Evolutionary conservation across 2,888 invertebrate genomes (phyloP).

Genomic region (Chrysolina oricalcia): DNA sequence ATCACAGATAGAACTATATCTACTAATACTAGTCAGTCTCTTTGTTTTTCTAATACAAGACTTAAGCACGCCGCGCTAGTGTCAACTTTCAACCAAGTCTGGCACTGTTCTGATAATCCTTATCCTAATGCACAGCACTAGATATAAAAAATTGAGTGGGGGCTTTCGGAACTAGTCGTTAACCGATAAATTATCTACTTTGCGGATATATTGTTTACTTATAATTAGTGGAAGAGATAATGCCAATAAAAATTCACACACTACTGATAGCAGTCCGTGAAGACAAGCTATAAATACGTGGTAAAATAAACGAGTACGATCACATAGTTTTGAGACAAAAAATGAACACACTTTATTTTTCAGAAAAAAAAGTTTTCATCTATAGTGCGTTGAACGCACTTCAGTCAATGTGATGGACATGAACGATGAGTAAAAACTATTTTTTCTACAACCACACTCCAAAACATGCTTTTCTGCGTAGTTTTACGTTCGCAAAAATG

Average conservation of each 20-base stretch:
- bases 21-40: neutral
- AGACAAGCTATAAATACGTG: neutral
- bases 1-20: no score
- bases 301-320: no score
- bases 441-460: no score
- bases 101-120: neutral
- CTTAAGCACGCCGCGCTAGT: neutral
- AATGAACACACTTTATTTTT: no score
- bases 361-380: no score
- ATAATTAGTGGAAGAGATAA: slow-evolving; percentile 4
- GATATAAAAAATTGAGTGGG: neutral
- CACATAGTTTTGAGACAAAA: no score
- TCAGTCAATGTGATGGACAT: no score
- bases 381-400: no score
- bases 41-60: neutral
- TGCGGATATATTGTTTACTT: slow-evolving; percentile 4
- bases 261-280: neutral
- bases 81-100: neutral
- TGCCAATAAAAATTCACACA: no score
- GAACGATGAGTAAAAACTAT: no score
- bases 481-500: no score
- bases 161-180: slow-evolving; percentile 3
- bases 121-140: neutral
- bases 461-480: no score
- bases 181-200: slow-evolving; percentile 9